Evolutionary conservation across 2,113 vertebrate species (phyloP), one percentile per base, ranked within the genome.

Genomic region (Bombycilla garrulus): DNA sequence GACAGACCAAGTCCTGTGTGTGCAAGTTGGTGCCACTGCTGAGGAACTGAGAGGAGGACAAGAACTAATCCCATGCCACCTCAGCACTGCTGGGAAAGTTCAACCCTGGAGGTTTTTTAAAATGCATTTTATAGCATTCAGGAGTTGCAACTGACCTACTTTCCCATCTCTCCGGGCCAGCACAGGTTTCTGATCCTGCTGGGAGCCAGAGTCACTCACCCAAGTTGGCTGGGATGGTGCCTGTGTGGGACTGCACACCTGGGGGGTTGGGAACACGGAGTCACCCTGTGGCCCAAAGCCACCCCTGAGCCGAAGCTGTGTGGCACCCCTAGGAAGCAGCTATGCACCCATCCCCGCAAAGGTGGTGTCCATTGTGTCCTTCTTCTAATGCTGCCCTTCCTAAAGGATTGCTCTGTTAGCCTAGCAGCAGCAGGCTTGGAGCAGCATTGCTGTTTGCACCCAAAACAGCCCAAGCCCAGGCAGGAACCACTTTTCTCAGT

Each of bases 301-400:
- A 15, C 24, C 5, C 12, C 23, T 31, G 38, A 88, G 20, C 8
- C 28, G 8, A 6, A 77, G 45, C 8, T 4, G 1, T 44, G 38
- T 7, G 4, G 7, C 35, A 73, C 6, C 29, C 47, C n/a, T 40
- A 19, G 23, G 29, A 65, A 92, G 18, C 17, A 78, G 42, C 26
- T 25, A 1, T 10, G 12, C 9, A 2, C 40, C 38, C 4, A 4
- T 62, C 44, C 11, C 53, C 50, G 36, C 38, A 86, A 64, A 91
- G 11, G 35, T 0, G 0, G 5, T 12, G 23, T 54, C 40, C 50
- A 28, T 20, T 0, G 0, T 62, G 25, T 36, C 50, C 25, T 72
- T 70, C 26, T 72, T 24, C 38, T 29, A 45, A 44, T 42, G 28
- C 17, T 50, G 26, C 50, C 19, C 31, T 86, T 40, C 15, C 23